phyloP scores from a whole-genome alignment of 2,113 vertebrate species.

The Entomyzon cyanotis region DNA sequence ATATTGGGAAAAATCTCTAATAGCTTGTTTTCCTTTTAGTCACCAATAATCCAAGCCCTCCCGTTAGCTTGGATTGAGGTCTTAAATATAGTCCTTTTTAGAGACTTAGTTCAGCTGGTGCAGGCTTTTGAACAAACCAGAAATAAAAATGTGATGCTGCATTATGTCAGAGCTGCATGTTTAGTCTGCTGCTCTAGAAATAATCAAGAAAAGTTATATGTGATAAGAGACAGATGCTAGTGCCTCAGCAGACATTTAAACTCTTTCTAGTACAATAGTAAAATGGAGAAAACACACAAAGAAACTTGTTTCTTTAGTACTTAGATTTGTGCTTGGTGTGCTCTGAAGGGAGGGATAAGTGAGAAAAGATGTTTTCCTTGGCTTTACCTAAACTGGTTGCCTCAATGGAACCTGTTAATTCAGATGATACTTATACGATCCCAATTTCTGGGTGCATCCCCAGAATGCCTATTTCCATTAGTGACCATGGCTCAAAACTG shows the following conservation, averaged over 20 bases:
- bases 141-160: slow-evolving; percentile 74
- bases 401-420: neutral
- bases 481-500: rapidly evolving
- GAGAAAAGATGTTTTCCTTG: neutral
- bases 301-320: neutral
- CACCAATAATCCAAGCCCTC: neutral
- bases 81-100: slow-evolving; percentile 47
- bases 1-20: slow-evolving; percentile 15
- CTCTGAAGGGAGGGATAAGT: neutral
- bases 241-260: slow-evolving; percentile 59
- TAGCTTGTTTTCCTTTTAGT: neutral
- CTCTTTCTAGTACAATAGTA: slow-evolving; percentile 53
- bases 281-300: slow-evolving; percentile 13
- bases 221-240: slow-evolving; percentile 81
- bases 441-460: neutral
- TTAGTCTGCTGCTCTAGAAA: slow-evolving; percentile 79
- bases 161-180: slow-evolving; percentile 75
- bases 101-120: slow-evolving; percentile 47
- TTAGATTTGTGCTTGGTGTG: neutral
- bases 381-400: neutral
- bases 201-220: slow-evolving; percentile 78
- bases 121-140: slow-evolving; percentile 68
- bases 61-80: slow-evolving; percentile 17
- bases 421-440: neutral
- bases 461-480: neutral